Percentiles rank a stretch among this genome's conserved stretches.
Conservation (phyloP, 2,888 invertebrate genomes). For the Chelonus formosanus region DNA sequence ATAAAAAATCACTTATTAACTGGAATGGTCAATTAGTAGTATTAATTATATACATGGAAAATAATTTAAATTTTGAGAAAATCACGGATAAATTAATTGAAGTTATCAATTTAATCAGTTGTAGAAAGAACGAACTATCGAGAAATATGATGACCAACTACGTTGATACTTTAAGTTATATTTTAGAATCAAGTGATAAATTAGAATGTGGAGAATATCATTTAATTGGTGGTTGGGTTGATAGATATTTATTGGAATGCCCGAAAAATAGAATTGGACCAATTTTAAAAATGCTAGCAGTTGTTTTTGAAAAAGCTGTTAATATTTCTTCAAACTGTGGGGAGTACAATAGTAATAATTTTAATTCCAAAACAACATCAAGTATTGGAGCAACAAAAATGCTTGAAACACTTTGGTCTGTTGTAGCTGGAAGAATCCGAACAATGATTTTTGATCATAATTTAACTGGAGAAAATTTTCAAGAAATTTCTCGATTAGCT, state of each 20-base stretch:
- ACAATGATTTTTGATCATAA: constrained; percentile 54
- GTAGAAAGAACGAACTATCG: constrained; percentile 54
- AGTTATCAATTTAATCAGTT: constrained; percentile 55
- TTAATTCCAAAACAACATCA: not conserved
- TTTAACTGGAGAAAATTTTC: constrained; percentile 48
- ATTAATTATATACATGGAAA: constrained; percentile 55
- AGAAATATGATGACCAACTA: constrained; percentile 56
- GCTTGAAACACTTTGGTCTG: constrained; percentile 56
- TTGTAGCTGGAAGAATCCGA: constrained; percentile 56
- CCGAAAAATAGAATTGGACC: constrained; percentile 51
- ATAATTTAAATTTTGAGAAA: constrained; percentile 42
- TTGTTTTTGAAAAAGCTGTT: constrained; percentile 52
- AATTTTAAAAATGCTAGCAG: constrained; percentile 49
- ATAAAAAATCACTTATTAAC: constrained; percentile 39
- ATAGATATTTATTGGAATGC: constrained; percentile 57
- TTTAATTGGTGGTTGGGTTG: constrained; percentile 60
- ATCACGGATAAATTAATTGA: constrained; percentile 38
- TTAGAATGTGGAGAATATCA: constrained; percentile 51
- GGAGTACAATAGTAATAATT: not conserved
- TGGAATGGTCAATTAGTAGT: constrained; percentile 58
- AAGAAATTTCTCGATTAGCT: constrained; percentile 56
- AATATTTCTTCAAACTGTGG: not conserved
- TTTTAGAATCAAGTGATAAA: constrained; percentile 48
- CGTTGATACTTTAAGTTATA: constrained; percentile 52
- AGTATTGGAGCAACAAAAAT: constrained; percentile 46